Base-by-base conservation (phyloP, 2,797 vertebrate genomes). In the Loris lydekkerianus region DNA sequence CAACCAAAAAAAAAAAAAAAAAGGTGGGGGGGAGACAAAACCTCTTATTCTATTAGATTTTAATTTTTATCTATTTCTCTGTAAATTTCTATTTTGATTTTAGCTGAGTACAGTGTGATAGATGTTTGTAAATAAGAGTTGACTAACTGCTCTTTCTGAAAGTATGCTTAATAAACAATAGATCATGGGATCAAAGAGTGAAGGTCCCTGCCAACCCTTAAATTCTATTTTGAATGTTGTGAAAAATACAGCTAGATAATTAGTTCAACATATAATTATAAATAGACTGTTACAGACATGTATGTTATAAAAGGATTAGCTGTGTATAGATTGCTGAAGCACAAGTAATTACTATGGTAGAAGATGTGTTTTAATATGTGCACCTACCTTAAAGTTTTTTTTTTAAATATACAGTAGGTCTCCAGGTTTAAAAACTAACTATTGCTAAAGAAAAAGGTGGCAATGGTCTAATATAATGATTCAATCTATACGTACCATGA, bases 401-500 rank as follows among this genome's bases (percentile, higher is more conserved):
- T 17, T 13, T 14, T 46, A 75, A 40, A 46, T 11, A 17, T 1
- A 13, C 3, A 76, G 2, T 17, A 96, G 10, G 69, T 23, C 14
- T 67, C 58, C 2, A 31, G 31, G 73, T 46, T 92, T 73, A 83
- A 1, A 15, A 96, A n/a, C 11, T 94, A 89, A 95, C n/a, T 15
- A 70, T 63, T 49, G 84, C 9, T 60, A 93, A 97, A 90, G 93
- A 75, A 14, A 96, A 78, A 81, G n/a, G 85, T 83, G 29, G 63
- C 53, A 95, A 96, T 95, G 89, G 94, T 88, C 4, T 72, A 87
- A 5, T 0, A n/a, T 2, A 93, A 63, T 34, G 11, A 89, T 1
- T 60, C 0, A 1, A 96, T 78, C 29, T n/a, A 96, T 93, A 98
- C 98, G 98, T 98, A 99, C 99, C 99, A 99, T 93, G 99, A 99